A percentile compares a stretch with the other conserved stretches of the same genome.
These are phyloP conservation scores for Drosophila demipolita DNA, from an alignment of 2,888 invertebrate genomes.

Conservation along the genomic window DNA sequence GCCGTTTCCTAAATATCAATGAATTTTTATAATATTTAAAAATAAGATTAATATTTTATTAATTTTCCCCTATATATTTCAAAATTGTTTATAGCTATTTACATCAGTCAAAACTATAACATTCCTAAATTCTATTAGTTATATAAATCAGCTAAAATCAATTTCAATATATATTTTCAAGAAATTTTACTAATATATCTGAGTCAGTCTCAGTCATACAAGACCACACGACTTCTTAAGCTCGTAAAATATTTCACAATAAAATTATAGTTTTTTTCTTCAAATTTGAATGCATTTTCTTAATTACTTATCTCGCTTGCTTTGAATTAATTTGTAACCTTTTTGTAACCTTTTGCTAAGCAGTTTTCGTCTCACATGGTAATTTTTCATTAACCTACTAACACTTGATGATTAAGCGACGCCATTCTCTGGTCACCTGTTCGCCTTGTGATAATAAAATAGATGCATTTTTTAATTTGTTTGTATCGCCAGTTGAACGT, in stretches of 20 bases:
- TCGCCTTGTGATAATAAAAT: constrained; percentile 36
- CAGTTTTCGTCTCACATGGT: constrained; percentile 34
- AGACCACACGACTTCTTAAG: neutral
- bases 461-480: constrained; percentile 72
- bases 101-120: no score
- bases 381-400: constrained; percentile 22
- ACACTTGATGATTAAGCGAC: constrained; percentile 55
- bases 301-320: constrained; percentile 30
- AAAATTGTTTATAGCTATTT: no score
- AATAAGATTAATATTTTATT: no score
- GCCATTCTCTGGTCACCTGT: constrained; percentile 49
- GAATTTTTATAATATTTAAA: no score
- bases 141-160: neutral
- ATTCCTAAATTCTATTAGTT: neutral
- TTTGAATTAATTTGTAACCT: constrained; percentile 23
- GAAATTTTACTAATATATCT: neutral
- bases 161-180: neutral
- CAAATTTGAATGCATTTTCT: constrained; percentile 17
- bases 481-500: constrained; percentile 56
- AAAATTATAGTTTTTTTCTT: neutral
- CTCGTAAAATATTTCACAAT: neutral
- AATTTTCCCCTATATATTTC: no score
- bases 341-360: constrained; percentile 28
- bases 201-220: no score
- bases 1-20: no score